Conservation (phyloP, 2,888 invertebrate species). For the Eucera pruinosa region DNA sequence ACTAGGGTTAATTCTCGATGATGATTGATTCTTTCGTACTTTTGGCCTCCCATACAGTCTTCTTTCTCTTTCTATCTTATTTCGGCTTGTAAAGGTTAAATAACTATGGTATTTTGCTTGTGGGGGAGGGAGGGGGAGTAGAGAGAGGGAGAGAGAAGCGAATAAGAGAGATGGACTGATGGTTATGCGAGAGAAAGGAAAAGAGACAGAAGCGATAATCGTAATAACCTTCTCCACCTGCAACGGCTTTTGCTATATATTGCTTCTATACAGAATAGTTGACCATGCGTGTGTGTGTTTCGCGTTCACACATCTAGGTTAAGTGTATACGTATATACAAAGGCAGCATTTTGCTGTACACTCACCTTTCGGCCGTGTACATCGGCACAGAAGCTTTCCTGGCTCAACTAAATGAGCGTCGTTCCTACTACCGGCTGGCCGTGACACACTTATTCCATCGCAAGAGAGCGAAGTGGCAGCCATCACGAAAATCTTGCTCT, state of each 20-base stretch:
- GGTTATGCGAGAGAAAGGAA: background rate
- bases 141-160: slow-evolving; percentile 39
- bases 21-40: slow-evolving; percentile 52
- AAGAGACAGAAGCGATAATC: slow-evolving; percentile 53
- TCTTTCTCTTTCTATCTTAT: slow-evolving; percentile 43
- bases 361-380: slow-evolving; percentile 72
- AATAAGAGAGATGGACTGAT: background rate
- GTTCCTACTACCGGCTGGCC: slow-evolving; percentile 80
- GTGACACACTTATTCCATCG: slow-evolving; percentile 78
- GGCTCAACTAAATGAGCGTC: slow-evolving; percentile 72
- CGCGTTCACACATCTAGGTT: background rate
- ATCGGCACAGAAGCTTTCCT: slow-evolving; percentile 74
- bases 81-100: slow-evolving; percentile 75
- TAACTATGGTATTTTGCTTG: slow-evolving; percentile 70
- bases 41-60: slow-evolving; percentile 41
- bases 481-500: slow-evolving; percentile 62
- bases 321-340: slow-evolving; percentile 38
- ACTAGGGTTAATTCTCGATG: slow-evolving; percentile 42
- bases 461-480: slow-evolving; percentile 66
- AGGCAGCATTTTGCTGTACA: slow-evolving; percentile 63
- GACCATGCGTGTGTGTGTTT: slow-evolving; percentile 1
- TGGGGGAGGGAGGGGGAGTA: too few relatives aligned
- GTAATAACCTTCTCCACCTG: slow-evolving; percentile 74
- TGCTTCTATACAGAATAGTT: slow-evolving; percentile 39
- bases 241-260: slow-evolving; percentile 61